Percentiles rank a stretch among this genome's conserved stretches.
Conservation (phyloP, 2,888 invertebrate genomes). For the Dasysyrphus tricinctus region DNA sequence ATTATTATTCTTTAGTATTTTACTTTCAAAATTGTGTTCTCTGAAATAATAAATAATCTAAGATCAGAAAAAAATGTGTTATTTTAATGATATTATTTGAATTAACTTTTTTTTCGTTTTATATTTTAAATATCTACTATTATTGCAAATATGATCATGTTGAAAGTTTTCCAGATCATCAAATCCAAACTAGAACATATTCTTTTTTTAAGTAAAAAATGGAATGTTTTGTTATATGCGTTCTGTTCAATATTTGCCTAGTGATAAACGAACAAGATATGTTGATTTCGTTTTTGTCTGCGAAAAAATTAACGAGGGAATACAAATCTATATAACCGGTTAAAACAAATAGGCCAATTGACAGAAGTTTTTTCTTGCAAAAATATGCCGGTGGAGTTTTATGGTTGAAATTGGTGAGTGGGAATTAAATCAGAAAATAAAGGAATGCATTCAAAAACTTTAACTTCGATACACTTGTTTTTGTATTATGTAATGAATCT, state of each 20-base stretch:
- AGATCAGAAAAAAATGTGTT: background rate
- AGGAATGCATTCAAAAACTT: no score
- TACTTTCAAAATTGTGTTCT: background rate
- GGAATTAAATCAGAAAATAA: no score
- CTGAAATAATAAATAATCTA: background rate
- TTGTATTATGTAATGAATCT: no score
- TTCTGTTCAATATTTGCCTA: background rate
- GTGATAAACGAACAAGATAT: constrained; percentile 37
- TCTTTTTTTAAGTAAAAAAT: constrained; percentile 7
- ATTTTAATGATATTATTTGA: background rate
- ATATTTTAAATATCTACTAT: background rate
- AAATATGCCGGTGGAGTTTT: no score
- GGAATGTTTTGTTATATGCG: constrained; percentile 46
- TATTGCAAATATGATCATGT: background rate
- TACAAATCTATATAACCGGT: no score
- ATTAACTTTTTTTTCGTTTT: background rate
- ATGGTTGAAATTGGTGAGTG: no score
- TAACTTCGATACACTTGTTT: no score
- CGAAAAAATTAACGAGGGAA: background rate
- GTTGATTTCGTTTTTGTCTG: constrained; percentile 17
- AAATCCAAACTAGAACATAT: background rate
- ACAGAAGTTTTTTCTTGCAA: no score
- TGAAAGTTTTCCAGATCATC: background rate
- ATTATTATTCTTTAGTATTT: background rate
- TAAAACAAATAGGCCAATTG: no score